These are phyloP conservation scores for Drosophila mettleri DNA, from an alignment of 2,888 invertebrate genomes.

Conservation along the genomic window DNA sequence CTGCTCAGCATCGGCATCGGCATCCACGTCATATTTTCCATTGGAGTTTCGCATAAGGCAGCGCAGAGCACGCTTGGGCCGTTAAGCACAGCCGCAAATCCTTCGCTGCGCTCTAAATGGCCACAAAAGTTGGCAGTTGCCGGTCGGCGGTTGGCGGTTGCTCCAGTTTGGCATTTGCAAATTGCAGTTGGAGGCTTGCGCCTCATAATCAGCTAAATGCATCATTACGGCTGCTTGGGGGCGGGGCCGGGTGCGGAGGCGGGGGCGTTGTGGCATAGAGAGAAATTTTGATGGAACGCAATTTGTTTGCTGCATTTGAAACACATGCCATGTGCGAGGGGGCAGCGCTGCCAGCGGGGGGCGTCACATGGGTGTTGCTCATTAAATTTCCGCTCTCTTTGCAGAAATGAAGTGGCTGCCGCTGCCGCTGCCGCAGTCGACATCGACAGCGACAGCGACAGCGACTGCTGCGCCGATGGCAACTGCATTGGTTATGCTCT, in stretches of 20 bases:
- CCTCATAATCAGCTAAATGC: constrained; percentile 76
- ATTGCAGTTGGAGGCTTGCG: constrained; percentile 36
- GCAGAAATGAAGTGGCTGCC: constrained; percentile 66
- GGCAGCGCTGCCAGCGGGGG: not conserved
- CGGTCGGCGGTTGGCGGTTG: constrained; percentile 23
- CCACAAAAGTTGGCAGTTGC: constrained; percentile 55
- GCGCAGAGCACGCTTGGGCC: constrained; percentile 29
- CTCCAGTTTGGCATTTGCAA: constrained; percentile 65
- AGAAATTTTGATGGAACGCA: constrained; percentile 53
- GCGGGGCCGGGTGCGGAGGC: not conserved
- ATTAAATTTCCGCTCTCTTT: constrained; percentile 79
- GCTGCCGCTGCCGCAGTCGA: constrained; percentile 4
- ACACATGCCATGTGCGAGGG: constrained; percentile 12
- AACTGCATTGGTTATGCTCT: constrained; percentile 71
- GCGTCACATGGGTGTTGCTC: constrained; percentile 48
- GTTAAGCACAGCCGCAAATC: constrained; percentile 15
- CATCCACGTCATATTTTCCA: not conserved
- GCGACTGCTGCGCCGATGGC: not conserved
- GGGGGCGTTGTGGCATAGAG: constrained; percentile 37
- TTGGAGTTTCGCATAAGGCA: not conserved
- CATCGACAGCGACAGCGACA: not conserved
- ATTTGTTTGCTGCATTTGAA: constrained; percentile 19
- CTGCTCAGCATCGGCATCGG: too few relatives aligned
- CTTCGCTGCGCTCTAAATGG: constrained; percentile 52
- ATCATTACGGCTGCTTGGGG: constrained; percentile 60